Evolutionary conservation across 1,140 invertebrate species (phyloP), one percentile per base, ranked within the genome.

Genomic region (Cydia amplana): DNA sequence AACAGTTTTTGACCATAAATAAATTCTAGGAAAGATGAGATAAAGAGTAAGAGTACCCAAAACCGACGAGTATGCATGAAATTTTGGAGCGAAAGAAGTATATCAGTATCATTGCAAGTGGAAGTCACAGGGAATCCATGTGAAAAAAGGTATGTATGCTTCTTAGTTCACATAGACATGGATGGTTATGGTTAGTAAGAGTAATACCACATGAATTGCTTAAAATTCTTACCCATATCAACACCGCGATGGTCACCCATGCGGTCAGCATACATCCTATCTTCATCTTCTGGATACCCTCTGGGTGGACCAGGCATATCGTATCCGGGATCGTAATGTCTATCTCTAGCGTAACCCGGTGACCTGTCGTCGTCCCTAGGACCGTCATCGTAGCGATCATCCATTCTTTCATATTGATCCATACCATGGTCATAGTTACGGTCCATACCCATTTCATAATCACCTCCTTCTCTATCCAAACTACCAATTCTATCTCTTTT

Each of bases 251-350:
- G 88, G 80, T 93, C 91, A 77, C 86, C 91, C 72, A 93, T 84
- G 65, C 87, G 84, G 64, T 93, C 91, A 74, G 86, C 87, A 83
- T 93, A 93, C 78, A 88, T 87, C 74, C 91, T 87, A 74, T 93
- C 92, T 77, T 93, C 91, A 77, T 92, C 91, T 77, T 93, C 92
- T 67, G 89, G 86, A 84, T 93, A 93, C 6, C 91, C 87, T 80
- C 92, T 83, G 23, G 90, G 85, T 63, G 91, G 89, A 5, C 91
- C 91, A 73, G 89, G 77, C 84, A 92, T 89, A 76, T 93, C 92
- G 81, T 93, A 93, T 12, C 87, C 87, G 72, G 89, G 73, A 80
- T 93, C 93, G 82, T 93, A 93, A 79, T 93, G 93, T 64, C 91
- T 84, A 36, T 93, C 92, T 74, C 93, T 85, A 74, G 83, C 85